phyloP scores from a whole-genome alignment of 2,797 vertebrate genomes.

The Chanos chanos region DNA sequence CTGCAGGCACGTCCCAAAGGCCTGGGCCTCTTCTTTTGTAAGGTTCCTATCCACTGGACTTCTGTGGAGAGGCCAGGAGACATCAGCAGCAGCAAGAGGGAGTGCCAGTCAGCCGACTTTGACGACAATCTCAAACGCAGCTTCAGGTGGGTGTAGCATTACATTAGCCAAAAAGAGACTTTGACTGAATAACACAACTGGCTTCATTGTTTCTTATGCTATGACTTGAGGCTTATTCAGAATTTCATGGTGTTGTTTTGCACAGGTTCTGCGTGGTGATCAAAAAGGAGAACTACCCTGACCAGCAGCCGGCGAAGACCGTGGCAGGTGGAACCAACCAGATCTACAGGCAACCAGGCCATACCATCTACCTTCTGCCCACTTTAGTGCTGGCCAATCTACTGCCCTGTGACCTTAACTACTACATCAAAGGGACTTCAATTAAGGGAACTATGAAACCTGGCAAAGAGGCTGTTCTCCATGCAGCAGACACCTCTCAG shows the following conservation, averaged over 20 bases:
- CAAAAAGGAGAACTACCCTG: constrained; percentile 94
- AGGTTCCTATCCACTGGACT: constrained; percentile 94
- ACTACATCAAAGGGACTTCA: constrained; percentile 85
- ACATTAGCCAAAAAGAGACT: background rate
- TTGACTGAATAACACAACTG: background rate
- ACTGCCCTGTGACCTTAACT: constrained; percentile 91
- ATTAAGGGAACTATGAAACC: constrained; percentile 87
- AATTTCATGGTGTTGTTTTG: background rate
- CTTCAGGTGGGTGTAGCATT: constrained; percentile 78
- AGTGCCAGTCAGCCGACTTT: constrained; percentile 89
- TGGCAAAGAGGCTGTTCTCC: constrained; percentile 86
- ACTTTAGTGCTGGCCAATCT: constrained; percentile 91
- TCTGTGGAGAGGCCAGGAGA: constrained; percentile 84
- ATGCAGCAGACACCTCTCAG: constrained; percentile 90
- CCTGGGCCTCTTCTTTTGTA: constrained; percentile 92
- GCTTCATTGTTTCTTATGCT: background rate
- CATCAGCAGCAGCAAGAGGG: constrained; percentile 87
- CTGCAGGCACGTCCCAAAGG: constrained; percentile 93
- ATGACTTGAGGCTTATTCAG: background rate
- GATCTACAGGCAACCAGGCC: constrained; percentile 94
- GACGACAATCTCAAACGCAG: constrained; percentile 79
- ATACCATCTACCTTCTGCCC: constrained; percentile 90
- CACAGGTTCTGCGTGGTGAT: constrained; percentile 92
- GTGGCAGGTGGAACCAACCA: constrained; percentile 83
- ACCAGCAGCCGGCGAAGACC: constrained; percentile 88